Evolutionary conservation across 2,113 vertebrate species (phyloP), one percentile per base, ranked within the genome.

Genomic region (Catharus bicknelli): DNA sequence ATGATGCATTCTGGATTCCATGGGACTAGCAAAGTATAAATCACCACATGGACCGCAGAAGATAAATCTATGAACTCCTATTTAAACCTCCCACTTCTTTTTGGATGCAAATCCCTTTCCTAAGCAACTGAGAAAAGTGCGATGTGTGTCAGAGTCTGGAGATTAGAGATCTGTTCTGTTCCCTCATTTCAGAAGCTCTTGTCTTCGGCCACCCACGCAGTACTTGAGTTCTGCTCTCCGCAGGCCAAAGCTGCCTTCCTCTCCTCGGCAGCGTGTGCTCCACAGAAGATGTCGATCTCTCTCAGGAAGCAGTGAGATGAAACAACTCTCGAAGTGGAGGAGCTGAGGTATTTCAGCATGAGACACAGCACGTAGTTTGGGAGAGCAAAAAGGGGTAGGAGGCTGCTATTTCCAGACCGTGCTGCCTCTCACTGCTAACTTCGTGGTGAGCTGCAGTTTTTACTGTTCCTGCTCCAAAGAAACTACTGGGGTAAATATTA

Each of bases 131-230:
- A 90, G 93, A 91, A 69, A 95, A 97, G 95, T 85, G 92, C 32
- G 94, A 94, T 95, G 90, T 91, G 94, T 96, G 95, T 95, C 96
- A 95, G 94, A 95, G 95, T 95, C 95, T 97, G 88, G 95, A 97
- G 95, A 94, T 96, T 96, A 96, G 95, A 96, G 94, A 94, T 96
- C 93, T 96, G 92, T 97, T 96, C 96, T 94, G 87, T 96, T 97
- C 96, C 90, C 72, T 93, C 84, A 1, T 95, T 93, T 94, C 94
- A 96, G 96, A 92, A 96, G 90, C 93, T 95, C 95, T 95, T 94
- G 94, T 95, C 96, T 97, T 95, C 3, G 62, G 75, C 94, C 94
- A 90, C 97, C 94, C 94, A 97, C 96, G 11, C 96, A 90, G 93
- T 89, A 94, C 95, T 97, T 63, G 77, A 96, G 94, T 92, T 94